Base-by-base conservation (phyloP, 2,888 invertebrate species). In the Caenorhabditis becei region DNA sequence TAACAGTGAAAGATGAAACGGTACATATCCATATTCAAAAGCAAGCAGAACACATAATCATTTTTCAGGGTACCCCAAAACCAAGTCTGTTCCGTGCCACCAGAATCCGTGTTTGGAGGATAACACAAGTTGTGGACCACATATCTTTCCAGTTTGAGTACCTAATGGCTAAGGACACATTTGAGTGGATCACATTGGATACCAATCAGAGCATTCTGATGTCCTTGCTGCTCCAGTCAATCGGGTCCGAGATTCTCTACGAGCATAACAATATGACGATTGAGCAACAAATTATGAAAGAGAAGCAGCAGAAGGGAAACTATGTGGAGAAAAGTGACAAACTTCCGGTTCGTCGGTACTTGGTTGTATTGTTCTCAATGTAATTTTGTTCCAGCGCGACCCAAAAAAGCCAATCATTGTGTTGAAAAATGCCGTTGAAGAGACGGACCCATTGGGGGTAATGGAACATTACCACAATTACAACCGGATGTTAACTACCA, bases 21-120 rank as follows among this genome's bases (percentile, higher is more conserved):
- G 83, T 81, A 47, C 59, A 53, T 18, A 51, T 20, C 18, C 11
- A 41, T 2, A 61, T 14, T 23, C 16, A 54, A n/a, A n/a, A n/a
- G n/a, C n/a, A n/a, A n/a, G n/a, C n/a, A n/a, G n/a, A n/a, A n/a
- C n/a, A n/a, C n/a, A 53, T 26, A 37, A 5, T 51, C 37, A 28
- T n/a, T 28, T 69, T 66, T 49, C 58, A 83, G 71, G 67, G 67
- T 2, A 54, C 18, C 3, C 23, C 53, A 11, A 65, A 53, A 18
- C 23, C 32, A n/a, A 93, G 93, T 59, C 94, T 94, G 89, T 97
- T 96, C 92, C 95, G 96, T 92, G 96, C 97, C 47, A 97, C 97
- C 0, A 93, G 97, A 87, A 97, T 98, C 95, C 94, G 96, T 77
- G 97, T 97, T 90, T 99, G 98, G 98, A 94, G 97, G 87, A 96